These are phyloP conservation scores for Periophthalmodon schlosseri DNA, from an alignment of 2,113 vertebrate species.

Conservation along the genomic window DNA sequence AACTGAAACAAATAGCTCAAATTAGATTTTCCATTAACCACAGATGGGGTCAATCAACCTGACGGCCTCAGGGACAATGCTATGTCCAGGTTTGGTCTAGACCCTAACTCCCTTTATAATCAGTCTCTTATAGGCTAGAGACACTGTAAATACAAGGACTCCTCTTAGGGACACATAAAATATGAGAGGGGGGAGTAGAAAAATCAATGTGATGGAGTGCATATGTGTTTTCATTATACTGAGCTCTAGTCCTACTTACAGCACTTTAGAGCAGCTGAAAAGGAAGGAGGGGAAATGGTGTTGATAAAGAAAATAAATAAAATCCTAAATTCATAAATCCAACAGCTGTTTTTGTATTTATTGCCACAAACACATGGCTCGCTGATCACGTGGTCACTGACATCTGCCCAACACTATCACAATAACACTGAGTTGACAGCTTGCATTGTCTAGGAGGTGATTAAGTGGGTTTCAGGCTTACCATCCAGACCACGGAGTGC, in stretches of 20 bases:
- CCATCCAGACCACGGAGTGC: neutral
- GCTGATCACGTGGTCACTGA: slow-evolving; percentile 47
- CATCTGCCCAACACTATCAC: slow-evolving; percentile 51
- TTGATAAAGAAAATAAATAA: slow-evolving; percentile 19
- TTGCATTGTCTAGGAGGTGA: slow-evolving; percentile 51
- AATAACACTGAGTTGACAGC: slow-evolving; percentile 50
- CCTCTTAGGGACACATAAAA: neutral
- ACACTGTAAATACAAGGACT: slow-evolving; percentile 38
- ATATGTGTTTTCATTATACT: slow-evolving; percentile 25
- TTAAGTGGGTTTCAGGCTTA: slow-evolving; percentile 30
- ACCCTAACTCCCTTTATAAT: slow-evolving; percentile 23
- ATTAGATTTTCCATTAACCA: slow-evolving; percentile 2
- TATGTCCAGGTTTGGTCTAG: neutral
- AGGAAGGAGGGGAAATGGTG: neutral
- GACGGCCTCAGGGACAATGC: neutral
- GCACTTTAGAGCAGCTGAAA: neutral
- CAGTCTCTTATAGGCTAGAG: slow-evolving; percentile 32
- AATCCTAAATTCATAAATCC: neutral
- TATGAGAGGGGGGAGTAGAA: neutral
- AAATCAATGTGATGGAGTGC: slow-evolving; percentile 38
- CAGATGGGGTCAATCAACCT: neutral
- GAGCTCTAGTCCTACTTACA: slow-evolving; percentile 13
- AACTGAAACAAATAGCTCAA: too few relatives aligned
- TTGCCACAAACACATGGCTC: slow-evolving; percentile 37
- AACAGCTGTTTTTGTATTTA: neutral